These are phyloP conservation scores for Phortica magna DNA, from an alignment of 2,888 invertebrate genomes.

Conservation along the genomic window DNA sequence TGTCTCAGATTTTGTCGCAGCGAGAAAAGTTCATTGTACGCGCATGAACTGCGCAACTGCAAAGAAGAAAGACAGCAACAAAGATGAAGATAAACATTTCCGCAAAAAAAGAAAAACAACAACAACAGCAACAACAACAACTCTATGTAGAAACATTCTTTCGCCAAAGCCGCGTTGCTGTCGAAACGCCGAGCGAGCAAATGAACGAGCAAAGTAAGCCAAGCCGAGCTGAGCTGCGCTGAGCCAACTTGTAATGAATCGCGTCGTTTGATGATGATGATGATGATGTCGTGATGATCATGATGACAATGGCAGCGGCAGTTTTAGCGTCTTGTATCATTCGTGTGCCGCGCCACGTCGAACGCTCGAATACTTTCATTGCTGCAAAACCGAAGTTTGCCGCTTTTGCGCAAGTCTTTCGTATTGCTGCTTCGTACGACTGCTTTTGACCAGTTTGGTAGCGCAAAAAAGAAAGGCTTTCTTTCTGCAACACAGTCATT, in stretches of 20 bases:
- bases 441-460: slow-evolving; percentile 64
- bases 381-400: slow-evolving; percentile 37
- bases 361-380: slow-evolving; percentile 63
- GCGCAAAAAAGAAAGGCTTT: slow-evolving; percentile 74
- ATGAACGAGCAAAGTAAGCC: slow-evolving; percentile 49
- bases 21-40: slow-evolving; percentile 71
- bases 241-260: slow-evolving; percentile 38
- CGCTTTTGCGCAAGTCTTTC: slow-evolving; percentile 12
- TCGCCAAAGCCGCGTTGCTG: slow-evolving; percentile 20
- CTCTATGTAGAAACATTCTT: slow-evolving; percentile 69
- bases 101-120: slow-evolving; percentile 55
- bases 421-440: background rate
- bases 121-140: too few species aligned
- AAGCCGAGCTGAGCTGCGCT: slow-evolving; percentile 49
- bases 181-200: slow-evolving; percentile 29
- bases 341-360: slow-evolving; percentile 44
- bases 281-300: too few species aligned
- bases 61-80: slow-evolving; percentile 30
- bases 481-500: slow-evolving; percentile 55
- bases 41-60: slow-evolving; percentile 69
- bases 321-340: too few species aligned
- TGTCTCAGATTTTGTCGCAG: background rate
- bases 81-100: slow-evolving; percentile 67
- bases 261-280: background rate
- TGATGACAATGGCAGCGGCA: background rate